Evolutionary conservation across 2,888 invertebrate species (phyloP).

Genomic region (Xylota segnis): DNA sequence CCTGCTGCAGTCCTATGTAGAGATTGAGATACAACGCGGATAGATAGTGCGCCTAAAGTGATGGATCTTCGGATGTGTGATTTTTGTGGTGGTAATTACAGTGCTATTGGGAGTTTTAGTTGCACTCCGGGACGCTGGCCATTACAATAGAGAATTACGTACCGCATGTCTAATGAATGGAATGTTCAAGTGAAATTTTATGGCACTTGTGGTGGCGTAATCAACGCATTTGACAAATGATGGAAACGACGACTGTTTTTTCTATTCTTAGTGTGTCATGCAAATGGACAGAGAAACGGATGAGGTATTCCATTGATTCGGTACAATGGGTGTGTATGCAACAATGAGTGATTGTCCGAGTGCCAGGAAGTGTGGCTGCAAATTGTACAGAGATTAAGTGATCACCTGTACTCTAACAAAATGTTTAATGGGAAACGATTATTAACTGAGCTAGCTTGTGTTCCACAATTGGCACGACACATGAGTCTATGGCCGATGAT

Average conservation of each 20-base stretch:
- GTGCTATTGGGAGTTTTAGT: slow-evolving; percentile 34
- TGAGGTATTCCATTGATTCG: slow-evolving; percentile 32
- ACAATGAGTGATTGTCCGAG: slow-evolving; percentile 59
- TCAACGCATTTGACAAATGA: slow-evolving; percentile 71
- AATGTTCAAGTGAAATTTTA: slow-evolving; percentile 60
- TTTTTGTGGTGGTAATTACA: slow-evolving; percentile 67
- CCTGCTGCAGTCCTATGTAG: slow-evolving; percentile 11
- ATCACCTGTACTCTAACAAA: slow-evolving; percentile 21
- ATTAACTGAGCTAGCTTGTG: slow-evolving; percentile 1
- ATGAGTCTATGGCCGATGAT: not conserved
- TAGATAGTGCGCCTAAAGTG: slow-evolving; percentile 39
- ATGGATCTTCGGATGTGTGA: slow-evolving; percentile 72
- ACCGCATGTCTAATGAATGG: slow-evolving; percentile 31
- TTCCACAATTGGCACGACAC: not conserved
- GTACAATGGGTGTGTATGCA: slow-evolving; percentile 56
- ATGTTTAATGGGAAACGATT: slow-evolving; percentile 2
- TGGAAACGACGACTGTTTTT: slow-evolving; percentile 30
- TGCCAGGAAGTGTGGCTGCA: slow-evolving; percentile 31
- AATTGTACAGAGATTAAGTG: slow-evolving; percentile 62
- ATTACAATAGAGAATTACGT: slow-evolving; percentile 47
- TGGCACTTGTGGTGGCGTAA: slow-evolving; percentile 66
- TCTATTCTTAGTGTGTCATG: slow-evolving; percentile 5
- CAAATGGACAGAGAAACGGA: slow-evolving; percentile 6
- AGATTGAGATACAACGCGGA: slow-evolving; percentile 48
- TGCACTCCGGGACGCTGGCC: slow-evolving; percentile 52